Conservation (phyloP, 2,888 invertebrate species). For the Chloromyia formosa region DNA sequence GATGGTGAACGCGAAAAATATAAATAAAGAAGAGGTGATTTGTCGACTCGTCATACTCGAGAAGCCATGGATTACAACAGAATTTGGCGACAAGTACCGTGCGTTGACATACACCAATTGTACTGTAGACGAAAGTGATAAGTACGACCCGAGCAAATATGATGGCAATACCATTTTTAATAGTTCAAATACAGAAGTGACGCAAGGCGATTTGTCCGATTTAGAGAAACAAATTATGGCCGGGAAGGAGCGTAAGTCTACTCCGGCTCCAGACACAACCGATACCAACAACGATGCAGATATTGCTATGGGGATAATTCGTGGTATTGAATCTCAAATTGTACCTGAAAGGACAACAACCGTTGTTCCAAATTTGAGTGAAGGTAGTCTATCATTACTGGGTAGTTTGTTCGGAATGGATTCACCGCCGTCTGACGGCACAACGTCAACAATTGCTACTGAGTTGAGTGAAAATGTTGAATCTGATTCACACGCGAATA, state of each 20-base stretch:
- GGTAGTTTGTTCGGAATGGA: constrained; percentile 13
- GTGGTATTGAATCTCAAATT: constrained; percentile 31
- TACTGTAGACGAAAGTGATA: constrained; percentile 62
- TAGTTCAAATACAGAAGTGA: constrained; percentile 59
- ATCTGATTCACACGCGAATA: not conserved
- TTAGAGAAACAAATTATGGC: constrained; percentile 59
- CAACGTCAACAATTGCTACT: too few relatives aligned
- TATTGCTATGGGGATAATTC: not conserved
- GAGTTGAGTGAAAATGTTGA: not conserved
- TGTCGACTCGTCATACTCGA: constrained; percentile 73
- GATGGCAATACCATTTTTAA: constrained; percentile 60
- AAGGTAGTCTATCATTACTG: constrained; percentile 20
- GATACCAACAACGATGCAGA: not conserved
- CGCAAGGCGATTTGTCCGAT: constrained; percentile 57
- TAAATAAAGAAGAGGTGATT: constrained; percentile 58
- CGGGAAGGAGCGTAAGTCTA: constrained; percentile 13
- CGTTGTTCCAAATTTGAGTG: constrained; percentile 13
- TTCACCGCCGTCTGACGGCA: not conserved
- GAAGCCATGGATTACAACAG: constrained; percentile 71
- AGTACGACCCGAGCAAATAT: constrained; percentile 56
- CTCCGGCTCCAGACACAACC: not conserved
- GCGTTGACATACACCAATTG: constrained; percentile 74
- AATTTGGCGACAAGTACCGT: constrained; percentile 69
- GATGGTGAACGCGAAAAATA: constrained; percentile 58
- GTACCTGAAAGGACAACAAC: constrained; percentile 20